These are phyloP conservation scores for Peromyscus nudipes DNA, from an alignment of 2,797 vertebrate species.

Conservation along the genomic window DNA sequence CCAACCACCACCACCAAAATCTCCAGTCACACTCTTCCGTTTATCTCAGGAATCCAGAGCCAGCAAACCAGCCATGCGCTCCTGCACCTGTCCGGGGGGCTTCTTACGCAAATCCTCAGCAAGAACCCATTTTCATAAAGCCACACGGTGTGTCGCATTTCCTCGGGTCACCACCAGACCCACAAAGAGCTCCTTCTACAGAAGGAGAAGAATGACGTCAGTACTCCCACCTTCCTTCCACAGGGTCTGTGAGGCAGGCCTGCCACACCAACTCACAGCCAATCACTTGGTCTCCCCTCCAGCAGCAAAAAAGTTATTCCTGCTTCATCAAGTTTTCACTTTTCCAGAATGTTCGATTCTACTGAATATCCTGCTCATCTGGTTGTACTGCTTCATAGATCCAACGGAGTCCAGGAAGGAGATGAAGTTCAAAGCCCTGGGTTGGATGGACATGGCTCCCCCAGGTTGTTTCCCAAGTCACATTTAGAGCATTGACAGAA, in stretches of 20 bases:
- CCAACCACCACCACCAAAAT: background rate
- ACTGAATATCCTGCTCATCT: background rate
- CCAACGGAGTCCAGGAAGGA: background rate
- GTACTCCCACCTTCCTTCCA: too few relatives aligned
- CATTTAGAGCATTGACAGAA: background rate
- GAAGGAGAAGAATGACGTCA: background rate
- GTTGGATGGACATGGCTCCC: background rate
- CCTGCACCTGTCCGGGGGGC: background rate
- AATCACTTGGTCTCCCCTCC: background rate
- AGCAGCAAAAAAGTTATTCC: background rate
- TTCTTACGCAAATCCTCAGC: background rate
- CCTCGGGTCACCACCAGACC: background rate
- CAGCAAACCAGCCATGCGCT: background rate
- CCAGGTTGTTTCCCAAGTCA: background rate
- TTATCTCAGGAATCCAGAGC: background rate
- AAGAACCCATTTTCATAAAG: background rate
- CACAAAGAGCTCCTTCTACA: background rate
- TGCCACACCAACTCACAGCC: background rate
- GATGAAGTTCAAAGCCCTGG: background rate
- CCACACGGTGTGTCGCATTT: background rate
- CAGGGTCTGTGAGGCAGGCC: background rate
- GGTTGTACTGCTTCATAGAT: background rate
- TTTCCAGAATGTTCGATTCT: constrained; percentile 11
- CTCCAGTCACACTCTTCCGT: background rate
- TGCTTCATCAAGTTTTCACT: background rate